Evolutionary conservation across 2,113 vertebrate genomes (phyloP).

Genomic region (Strix aluco): DNA sequence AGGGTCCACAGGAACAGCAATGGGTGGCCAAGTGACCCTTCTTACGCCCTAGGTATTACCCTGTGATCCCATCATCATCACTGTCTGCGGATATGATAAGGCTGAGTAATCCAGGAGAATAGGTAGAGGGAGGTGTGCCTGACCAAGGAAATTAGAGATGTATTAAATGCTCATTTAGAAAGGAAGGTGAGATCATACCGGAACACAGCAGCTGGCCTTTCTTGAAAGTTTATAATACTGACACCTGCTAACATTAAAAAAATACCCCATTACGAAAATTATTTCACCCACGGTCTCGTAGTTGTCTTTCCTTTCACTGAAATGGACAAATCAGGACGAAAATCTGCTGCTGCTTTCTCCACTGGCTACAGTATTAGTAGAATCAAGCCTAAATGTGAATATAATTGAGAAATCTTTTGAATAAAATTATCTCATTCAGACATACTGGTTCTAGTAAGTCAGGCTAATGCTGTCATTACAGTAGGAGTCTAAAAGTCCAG

Average conservation of each 20-base stretch:
- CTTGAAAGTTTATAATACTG: not conserved
- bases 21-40: not conserved
- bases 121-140: not conserved
- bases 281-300: not conserved
- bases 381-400: constrained; percentile 23
- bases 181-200: not conserved
- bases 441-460: constrained; percentile 21
- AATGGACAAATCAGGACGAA: not conserved
- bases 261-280: not conserved
- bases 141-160: not conserved
- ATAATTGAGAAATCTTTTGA: constrained; percentile 36
- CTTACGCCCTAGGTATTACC: not conserved
- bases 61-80: accelerated
- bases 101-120: not conserved
- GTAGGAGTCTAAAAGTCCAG: constrained; percentile 24
- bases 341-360: not conserved
- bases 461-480: constrained; percentile 8
- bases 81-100: accelerated
- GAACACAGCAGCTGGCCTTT: not conserved
- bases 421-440: constrained; percentile 50
- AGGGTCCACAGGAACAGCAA: not conserved
- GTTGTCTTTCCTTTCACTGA: not conserved
- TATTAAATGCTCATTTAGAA: not conserved
- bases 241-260: not conserved
- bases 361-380: constrained; percentile 4